Conservation (phyloP, 2,797 vertebrate species). For the Cheirogaleus major region DNA sequence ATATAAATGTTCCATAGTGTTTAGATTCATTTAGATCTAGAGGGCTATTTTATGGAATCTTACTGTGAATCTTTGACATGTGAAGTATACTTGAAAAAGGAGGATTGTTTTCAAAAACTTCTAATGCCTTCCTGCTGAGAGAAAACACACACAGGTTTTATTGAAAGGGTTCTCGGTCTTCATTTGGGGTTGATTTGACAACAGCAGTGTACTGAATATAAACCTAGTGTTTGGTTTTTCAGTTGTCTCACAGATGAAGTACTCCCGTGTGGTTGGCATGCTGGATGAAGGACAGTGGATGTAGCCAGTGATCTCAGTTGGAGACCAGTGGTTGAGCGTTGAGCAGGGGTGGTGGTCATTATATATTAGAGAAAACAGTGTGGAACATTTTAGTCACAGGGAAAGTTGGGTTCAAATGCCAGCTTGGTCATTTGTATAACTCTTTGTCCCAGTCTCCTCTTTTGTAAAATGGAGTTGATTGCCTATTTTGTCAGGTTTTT, state of each 20-base stretch:
- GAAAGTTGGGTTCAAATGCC: background rate
- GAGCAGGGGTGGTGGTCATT: background rate
- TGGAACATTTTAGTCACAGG: background rate
- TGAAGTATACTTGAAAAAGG: slow-evolving; percentile 5
- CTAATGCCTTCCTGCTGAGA: background rate
- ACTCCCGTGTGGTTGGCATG: background rate
- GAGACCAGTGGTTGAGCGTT: background rate
- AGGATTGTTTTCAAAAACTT: background rate
- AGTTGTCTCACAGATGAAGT: background rate
- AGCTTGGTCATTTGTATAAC: background rate
- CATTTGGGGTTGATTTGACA: background rate
- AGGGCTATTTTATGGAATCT: background rate
- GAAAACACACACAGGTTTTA: background rate
- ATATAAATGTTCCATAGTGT: background rate
- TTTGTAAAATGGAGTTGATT: background rate
- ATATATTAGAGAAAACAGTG: background rate
- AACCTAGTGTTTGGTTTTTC: background rate
- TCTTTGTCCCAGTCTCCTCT: background rate
- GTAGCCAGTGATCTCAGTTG: background rate
- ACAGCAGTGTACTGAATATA: background rate
- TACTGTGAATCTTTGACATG: slow-evolving; percentile 25
- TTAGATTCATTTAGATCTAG: background rate
- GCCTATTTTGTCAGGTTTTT: background rate
- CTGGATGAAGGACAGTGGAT: background rate
- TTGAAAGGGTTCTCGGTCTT: background rate